Conservation (phyloP, 2,113 vertebrate genomes). For the Calypte anna region DNA sequence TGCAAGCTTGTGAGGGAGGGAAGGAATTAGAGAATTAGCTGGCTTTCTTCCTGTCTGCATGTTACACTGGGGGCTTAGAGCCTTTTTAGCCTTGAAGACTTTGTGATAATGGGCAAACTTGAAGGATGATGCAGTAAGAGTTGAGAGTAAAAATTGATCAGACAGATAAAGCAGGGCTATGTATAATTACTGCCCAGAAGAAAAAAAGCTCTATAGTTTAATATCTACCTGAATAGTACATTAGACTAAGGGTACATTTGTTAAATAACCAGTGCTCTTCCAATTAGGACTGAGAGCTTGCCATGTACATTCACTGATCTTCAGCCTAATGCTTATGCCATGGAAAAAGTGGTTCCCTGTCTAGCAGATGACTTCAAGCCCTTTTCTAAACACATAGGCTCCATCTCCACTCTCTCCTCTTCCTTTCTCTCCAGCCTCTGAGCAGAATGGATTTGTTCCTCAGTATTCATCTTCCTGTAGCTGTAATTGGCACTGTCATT, state of each 20-base stretch:
- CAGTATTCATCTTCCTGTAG: neutral
- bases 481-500: slow-evolving; percentile 1
- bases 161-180: neutral
- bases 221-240: slow-evolving; percentile 35
- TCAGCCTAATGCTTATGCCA: neutral
- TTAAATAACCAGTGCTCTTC: slow-evolving; percentile 32
- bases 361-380: slow-evolving; percentile 2
- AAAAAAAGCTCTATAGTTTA: neutral
- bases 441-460: neutral
- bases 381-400: neutral
- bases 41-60: neutral
- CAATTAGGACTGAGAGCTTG: neutral
- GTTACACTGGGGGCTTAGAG: neutral
- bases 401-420: neutral
- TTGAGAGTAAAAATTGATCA: slow-evolving; percentile 33
- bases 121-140: slow-evolving; percentile 2
- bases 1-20: slow-evolving; percentile 2
- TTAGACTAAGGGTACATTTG: slow-evolving; percentile 19
- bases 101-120: slow-evolving; percentile 41
- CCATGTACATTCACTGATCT: neutral
- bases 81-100: slow-evolving; percentile 14
- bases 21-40: neutral
- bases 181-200: slow-evolving; percentile 36
- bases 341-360: neutral
- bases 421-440: neutral